Conservation (phyloP, 2,113 vertebrate species). For the Bubo scandiacus region DNA sequence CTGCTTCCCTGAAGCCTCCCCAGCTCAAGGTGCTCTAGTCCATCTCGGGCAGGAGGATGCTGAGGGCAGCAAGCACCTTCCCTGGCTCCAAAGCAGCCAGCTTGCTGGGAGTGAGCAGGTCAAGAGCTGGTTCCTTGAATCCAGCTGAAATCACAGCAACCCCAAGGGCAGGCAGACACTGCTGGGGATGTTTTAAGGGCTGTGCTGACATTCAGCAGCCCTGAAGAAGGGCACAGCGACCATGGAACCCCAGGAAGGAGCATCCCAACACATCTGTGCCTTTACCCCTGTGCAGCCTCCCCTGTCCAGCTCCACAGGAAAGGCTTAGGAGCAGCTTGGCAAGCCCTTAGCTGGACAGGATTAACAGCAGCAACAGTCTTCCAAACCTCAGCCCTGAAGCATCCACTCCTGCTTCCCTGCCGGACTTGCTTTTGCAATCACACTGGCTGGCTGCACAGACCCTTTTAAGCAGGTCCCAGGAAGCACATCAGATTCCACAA, state of each 20-base stretch:
- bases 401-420: neutral
- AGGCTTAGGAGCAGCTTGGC: neutral
- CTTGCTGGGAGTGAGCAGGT: neutral
- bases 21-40: rapidly evolving
- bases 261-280: neutral
- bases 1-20: neutral
- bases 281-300: neutral
- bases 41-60: neutral
- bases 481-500: neutral
- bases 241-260: neutral
- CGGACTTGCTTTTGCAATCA: neutral
- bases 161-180: rapidly evolving
- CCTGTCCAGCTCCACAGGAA: neutral
- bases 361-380: neutral
- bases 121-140: neutral
- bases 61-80: neutral
- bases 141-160: neutral
- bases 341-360: neutral
- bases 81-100: neutral
- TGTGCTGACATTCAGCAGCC: neutral
- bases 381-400: neutral
- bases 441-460: conserved; percentile 6
- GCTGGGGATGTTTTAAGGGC: neutral
- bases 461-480: neutral
- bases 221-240: neutral